phyloP scores from a whole-genome alignment of 2,797 vertebrate genomes.

The Emys orbicularis region DNA sequence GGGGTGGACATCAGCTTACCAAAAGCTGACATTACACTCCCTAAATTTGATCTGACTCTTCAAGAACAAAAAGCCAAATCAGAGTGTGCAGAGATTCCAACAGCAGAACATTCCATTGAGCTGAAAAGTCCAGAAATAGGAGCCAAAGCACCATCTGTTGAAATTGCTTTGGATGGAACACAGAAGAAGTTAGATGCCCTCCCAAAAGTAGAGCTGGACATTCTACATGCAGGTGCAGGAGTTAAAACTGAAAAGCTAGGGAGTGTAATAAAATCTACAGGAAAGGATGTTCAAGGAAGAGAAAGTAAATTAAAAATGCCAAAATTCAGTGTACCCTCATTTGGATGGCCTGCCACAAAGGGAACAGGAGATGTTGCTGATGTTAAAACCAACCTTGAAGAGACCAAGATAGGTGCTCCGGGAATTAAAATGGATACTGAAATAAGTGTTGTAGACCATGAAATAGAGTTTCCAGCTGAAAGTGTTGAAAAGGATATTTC shows the following conservation, averaged over 20 bases:
- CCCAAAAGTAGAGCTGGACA: conserved; percentile 16
- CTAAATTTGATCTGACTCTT: background rate
- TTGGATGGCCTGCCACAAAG: conserved; percentile 16
- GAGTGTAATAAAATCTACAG: conserved; percentile 31
- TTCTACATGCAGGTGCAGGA: conserved; percentile 3
- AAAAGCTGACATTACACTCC: background rate
- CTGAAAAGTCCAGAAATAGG: background rate
- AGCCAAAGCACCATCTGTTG: background rate
- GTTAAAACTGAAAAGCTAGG: conserved; percentile 40
- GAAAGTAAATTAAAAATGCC: background rate
- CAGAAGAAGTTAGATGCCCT: background rate
- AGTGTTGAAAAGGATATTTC: conserved; percentile 52
- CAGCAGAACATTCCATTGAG: background rate
- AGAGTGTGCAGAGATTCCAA: background rate
- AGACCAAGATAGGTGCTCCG: conserved; percentile 47
- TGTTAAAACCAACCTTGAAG: conserved; percentile 22
- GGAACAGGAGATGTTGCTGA: conserved; percentile 43
- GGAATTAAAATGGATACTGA: conserved; percentile 13
- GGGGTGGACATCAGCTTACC: conserved; percentile 22
- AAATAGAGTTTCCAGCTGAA: conserved; percentile 63
- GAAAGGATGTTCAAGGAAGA: conserved; percentile 18
- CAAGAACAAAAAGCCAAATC: conserved; percentile 1
- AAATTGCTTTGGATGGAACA: conserved; percentile 15
- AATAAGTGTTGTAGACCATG: conserved; percentile 61
- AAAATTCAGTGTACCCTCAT: accelerated